Evolutionary conservation across 2,888 invertebrate genomes (phyloP).

Genomic region (Epicampocera succincta): DNA sequence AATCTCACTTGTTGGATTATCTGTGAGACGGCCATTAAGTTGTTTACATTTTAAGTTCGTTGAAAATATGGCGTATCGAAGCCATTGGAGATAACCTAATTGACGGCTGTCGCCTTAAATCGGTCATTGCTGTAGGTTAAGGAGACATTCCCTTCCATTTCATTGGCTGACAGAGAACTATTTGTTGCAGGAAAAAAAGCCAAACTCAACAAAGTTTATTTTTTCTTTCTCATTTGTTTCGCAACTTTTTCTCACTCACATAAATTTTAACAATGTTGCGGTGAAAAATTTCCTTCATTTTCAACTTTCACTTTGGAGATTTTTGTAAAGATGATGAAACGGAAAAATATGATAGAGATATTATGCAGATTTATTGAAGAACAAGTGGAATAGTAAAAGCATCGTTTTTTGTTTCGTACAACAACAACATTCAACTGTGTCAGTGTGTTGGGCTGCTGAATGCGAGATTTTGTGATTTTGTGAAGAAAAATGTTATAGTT

Average conservation of each 20-base stretch:
- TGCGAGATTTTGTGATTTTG: slow-evolving; percentile 12
- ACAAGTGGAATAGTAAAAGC: slow-evolving; percentile 15
- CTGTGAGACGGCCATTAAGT: too few relatives aligned
- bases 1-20: too few relatives aligned
- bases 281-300: slow-evolving; percentile 41
- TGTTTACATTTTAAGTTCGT: too few relatives aligned
- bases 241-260: slow-evolving; percentile 35
- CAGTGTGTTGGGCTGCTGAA: slow-evolving; percentile 1
- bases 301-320: neutral
- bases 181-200: neutral
- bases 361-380: slow-evolving; percentile 12
- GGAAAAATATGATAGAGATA: slow-evolving; percentile 33
- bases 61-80: too few relatives aligned
- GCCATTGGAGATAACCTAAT: too few relatives aligned
- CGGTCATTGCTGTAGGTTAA: too few relatives aligned
- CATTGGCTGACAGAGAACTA: slow-evolving; percentile 2
- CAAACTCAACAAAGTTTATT: slow-evolving; percentile 34
- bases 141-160: slow-evolving; percentile 2
- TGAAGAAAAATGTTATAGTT: neutral
- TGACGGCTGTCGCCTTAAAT: too few relatives aligned
- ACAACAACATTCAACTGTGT: slow-evolving; percentile 6
- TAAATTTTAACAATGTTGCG: slow-evolving; percentile 49
- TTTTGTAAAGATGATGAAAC: slow-evolving; percentile 27
- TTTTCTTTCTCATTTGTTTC: slow-evolving; percentile 18
- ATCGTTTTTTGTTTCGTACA: slow-evolving; percentile 4